phyloP scores from a whole-genome alignment of 2,797 vertebrate genomes.

The Sebastiscus albofasciatus region DNA sequence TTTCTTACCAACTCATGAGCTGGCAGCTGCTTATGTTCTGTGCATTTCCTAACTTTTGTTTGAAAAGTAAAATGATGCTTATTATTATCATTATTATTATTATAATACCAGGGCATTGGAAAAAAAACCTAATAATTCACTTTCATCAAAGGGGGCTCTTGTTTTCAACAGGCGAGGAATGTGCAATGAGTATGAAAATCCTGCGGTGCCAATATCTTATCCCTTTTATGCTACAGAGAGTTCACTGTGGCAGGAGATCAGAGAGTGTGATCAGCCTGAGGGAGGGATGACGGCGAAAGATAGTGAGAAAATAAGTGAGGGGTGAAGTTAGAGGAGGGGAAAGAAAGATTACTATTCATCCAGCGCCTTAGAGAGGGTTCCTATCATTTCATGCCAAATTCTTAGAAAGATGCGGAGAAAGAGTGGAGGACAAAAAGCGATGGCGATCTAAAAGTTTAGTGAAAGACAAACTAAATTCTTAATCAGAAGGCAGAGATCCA shows the following conservation, averaged over 20 bases:
- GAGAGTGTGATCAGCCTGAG: slow-evolving; percentile 49
- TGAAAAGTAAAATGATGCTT: neutral
- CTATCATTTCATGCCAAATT: slow-evolving; percentile 16
- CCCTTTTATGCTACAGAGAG: slow-evolving; percentile 55
- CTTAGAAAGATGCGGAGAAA: neutral
- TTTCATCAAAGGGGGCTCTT: slow-evolving; percentile 35
- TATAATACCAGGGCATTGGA: neutral
- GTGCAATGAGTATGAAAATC: slow-evolving; percentile 58
- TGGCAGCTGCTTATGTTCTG: neutral
- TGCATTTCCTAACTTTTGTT: neutral
- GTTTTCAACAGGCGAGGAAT: slow-evolving; percentile 37
- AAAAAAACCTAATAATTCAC: slow-evolving; percentile 1
- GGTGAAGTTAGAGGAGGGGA: slow-evolving; percentile 35
- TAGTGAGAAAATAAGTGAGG: slow-evolving; percentile 36
- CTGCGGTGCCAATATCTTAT: slow-evolving; percentile 58
- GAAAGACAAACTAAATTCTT: slow-evolving; percentile 25
- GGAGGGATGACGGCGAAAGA: slow-evolving; percentile 29
- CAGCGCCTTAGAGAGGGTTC: neutral
- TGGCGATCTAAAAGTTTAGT: neutral
- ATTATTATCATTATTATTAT: neutral
- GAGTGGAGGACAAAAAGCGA: neutral
- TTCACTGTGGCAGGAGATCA: slow-evolving; percentile 57
- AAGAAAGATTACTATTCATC: slow-evolving; percentile 46
- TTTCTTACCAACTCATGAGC: neutral
- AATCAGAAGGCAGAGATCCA: slow-evolving; percentile 25